Evolutionary conservation across 2,888 invertebrate species (phyloP).

Genomic region (Rotaria magnacalcarata): DNA sequence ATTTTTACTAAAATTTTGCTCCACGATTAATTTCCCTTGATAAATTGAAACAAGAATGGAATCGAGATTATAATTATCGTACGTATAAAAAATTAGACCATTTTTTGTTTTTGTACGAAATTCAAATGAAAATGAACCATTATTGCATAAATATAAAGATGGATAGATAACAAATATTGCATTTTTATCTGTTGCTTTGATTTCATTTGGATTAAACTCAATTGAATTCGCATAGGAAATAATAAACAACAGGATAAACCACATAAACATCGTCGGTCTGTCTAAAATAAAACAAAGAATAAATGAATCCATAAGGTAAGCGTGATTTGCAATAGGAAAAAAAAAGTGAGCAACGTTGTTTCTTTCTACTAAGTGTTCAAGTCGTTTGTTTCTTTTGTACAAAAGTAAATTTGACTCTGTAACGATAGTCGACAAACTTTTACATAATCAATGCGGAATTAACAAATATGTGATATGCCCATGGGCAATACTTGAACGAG

Average conservation of each 20-base stretch:
- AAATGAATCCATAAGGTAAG: not conserved
- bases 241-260: not conserved
- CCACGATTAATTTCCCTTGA: slow-evolving; percentile 16
- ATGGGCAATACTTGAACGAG: not conserved
- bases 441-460: not conserved
- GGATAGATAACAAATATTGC: slow-evolving; percentile 35
- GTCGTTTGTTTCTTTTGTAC: not conserved
- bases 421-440: not conserved
- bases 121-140: slow-evolving; percentile 37
- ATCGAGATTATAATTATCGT: not conserved
- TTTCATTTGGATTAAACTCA: not conserved
- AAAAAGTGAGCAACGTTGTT: not conserved
- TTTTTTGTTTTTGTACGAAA: slow-evolving; percentile 8
- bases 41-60: not conserved
- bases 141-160: slow-evolving; percentile 11
- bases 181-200: not conserved
- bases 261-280: not conserved
- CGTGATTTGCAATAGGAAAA: not conserved
- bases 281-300: not conserved
- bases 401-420: not conserved
- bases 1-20: not conserved
- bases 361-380: not conserved
- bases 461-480: not conserved
- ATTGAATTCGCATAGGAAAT: not conserved
- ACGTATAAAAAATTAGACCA: slow-evolving; percentile 23